Evolutionary conservation across 2,797 vertebrate species (phyloP).

Genomic region (Eidolon dupreanum): DNA sequence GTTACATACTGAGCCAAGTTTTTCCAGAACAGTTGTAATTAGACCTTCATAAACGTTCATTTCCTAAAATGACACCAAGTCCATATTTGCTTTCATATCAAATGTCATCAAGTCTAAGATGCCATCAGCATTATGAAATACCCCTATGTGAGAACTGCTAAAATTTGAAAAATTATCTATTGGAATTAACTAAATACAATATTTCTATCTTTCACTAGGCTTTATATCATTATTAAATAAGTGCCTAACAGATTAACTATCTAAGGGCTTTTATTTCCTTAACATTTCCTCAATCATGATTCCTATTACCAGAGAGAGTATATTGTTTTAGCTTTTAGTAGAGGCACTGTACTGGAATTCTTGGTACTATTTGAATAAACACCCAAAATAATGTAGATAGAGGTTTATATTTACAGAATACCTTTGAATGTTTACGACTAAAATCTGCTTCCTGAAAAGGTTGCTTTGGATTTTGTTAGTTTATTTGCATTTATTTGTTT

Average conservation of each 20-base stretch:
- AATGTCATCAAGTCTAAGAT: neutral
- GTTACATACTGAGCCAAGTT: neutral
- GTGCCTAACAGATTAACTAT: neutral
- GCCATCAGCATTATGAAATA: neutral
- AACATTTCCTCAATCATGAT: neutral
- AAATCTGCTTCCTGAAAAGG: neutral
- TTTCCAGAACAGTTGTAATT: neutral
- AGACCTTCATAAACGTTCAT: neutral
- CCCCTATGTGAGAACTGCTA: neutral
- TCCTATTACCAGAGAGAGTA: neutral
- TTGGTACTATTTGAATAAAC: neutral
- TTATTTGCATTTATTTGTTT: neutral
- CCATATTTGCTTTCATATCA: neutral
- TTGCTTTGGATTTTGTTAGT: neutral
- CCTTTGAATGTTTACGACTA: neutral
- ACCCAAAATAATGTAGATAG: neutral
- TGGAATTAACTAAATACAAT: neutral
- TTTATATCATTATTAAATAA: slow-evolving; percentile 5
- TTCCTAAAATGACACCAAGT: neutral
- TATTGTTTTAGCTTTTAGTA: slow-evolving; percentile 41
- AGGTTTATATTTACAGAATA: slow-evolving; percentile 17
- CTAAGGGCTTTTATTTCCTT: neutral
- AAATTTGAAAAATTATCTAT: neutral
- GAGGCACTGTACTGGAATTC: neutral
- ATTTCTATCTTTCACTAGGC: neutral